These are phyloP conservation scores for Nebria ingens DNA, from an alignment of 1,140 invertebrate species.

Conservation along the genomic window DNA sequence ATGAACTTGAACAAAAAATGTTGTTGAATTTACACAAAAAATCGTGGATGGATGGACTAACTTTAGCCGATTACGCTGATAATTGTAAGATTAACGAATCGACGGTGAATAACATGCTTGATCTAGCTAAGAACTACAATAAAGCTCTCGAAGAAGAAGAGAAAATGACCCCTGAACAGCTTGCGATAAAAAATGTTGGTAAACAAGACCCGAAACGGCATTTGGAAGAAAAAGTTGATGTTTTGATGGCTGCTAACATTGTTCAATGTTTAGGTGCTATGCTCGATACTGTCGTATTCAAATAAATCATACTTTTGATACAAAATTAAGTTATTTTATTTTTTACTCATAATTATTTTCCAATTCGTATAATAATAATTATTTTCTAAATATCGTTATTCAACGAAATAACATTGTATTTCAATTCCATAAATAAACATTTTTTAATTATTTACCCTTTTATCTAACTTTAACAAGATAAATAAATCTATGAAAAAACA, in stretches of 20 bases:
- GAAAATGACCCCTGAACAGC: constrained; percentile 98
- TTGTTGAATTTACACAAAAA: constrained; percentile 97
- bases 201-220: constrained; percentile 99
- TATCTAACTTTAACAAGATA: too few relatives aligned
- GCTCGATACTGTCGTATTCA: constrained; percentile 96
- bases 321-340: too few relatives aligned
- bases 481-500: too few relatives aligned
- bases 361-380: too few relatives aligned
- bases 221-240: constrained; percentile 96
- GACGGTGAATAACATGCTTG: constrained; percentile 92
- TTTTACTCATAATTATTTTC: too few relatives aligned
- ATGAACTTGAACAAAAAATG: constrained; percentile 99
- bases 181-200: constrained; percentile 99
- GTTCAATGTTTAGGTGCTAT: constrained; percentile 97
- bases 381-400: too few relatives aligned
- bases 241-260: constrained; percentile 96
- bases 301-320: constrained; percentile 42
- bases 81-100: constrained; percentile 87
- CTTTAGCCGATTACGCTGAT: constrained; percentile 86
- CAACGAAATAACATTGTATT: too few relatives aligned
- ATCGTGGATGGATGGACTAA: constrained; percentile 98
- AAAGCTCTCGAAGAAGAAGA: constrained; percentile 99
- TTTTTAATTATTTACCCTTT: too few relatives aligned
- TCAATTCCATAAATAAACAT: too few relatives aligned
- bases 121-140: constrained; percentile 96